Conservation (phyloP, 2,888 invertebrate genomes). For the Morpho helenor region DNA sequence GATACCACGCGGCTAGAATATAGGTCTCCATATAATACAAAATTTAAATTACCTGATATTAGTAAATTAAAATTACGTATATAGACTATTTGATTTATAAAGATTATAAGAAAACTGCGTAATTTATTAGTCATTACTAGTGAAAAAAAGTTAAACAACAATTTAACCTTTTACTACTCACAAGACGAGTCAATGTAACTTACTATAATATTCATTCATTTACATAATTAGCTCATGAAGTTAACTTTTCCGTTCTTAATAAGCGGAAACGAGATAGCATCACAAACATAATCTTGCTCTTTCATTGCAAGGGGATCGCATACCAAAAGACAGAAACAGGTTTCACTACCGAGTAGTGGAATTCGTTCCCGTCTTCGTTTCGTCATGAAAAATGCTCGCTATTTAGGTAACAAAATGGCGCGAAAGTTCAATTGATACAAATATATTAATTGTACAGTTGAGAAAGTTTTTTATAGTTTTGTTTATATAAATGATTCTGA, state of each 20-base stretch:
- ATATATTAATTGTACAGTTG: no score
- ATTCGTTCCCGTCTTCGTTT: constrained; percentile 39
- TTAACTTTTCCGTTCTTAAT: constrained; percentile 24
- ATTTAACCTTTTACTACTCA: neutral
- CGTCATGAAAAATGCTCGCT: constrained; percentile 29
- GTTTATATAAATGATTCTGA: no score
- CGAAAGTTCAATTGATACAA: constrained; percentile 36
- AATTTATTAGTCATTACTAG: no score
- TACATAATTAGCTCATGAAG: constrained; percentile 12
- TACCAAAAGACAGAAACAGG: constrained; percentile 69
- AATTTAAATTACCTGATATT: no score
- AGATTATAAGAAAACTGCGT: no score
- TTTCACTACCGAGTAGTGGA: constrained; percentile 70
- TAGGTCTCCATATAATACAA: constrained; percentile 36
- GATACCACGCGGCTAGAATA: constrained; percentile 32
- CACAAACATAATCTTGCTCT: constrained; percentile 35
- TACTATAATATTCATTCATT: constrained; percentile 11
- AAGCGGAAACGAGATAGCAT: constrained; percentile 36
- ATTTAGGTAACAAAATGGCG: constrained; percentile 43
- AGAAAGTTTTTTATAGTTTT: no score
- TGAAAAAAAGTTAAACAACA: neutral
- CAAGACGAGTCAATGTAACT: constrained; percentile 11
- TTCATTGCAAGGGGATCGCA: constrained; percentile 44
- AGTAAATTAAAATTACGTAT: no score
- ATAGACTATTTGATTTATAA: no score